These are phyloP conservation scores for Glaucomys volans DNA, from an alignment of 2,113 vertebrate species.

Conservation along the genomic window DNA sequence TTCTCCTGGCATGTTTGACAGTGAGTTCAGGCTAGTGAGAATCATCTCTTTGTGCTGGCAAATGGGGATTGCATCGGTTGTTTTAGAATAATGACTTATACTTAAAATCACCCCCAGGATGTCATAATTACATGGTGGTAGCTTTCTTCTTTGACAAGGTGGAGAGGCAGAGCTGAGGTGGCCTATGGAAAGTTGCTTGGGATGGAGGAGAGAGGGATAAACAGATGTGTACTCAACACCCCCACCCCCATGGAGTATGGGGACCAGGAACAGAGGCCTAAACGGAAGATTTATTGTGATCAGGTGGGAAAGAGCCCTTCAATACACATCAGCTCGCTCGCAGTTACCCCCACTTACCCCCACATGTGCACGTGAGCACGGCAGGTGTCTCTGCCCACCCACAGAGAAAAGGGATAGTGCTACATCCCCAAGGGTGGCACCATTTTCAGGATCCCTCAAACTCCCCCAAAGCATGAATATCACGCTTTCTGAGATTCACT, in stretches of 20 bases:
- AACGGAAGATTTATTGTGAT: no score
- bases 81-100: constrained; percentile 81
- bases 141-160: constrained; percentile 69
- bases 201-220: neutral
- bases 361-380: no score
- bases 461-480: no score
- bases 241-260: neutral
- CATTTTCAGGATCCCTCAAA: neutral
- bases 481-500: neutral
- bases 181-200: neutral
- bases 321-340: rapidly evolving
- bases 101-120: constrained; percentile 79
- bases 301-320: neutral
- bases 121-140: constrained; percentile 77
- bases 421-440: neutral
- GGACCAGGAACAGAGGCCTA: neutral
- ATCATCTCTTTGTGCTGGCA: constrained; percentile 77
- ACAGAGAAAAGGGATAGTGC: neutral
- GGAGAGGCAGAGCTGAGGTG: neutral
- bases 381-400: rapidly evolving
- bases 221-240: neutral
- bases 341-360: no score
- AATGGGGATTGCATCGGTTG: constrained; percentile 70
- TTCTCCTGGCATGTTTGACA: constrained; percentile 80
- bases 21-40: constrained; percentile 78